These are phyloP conservation scores for Eupithecia inturbata DNA, from an alignment of 2,888 invertebrate genomes.

Conservation along the genomic window DNA sequence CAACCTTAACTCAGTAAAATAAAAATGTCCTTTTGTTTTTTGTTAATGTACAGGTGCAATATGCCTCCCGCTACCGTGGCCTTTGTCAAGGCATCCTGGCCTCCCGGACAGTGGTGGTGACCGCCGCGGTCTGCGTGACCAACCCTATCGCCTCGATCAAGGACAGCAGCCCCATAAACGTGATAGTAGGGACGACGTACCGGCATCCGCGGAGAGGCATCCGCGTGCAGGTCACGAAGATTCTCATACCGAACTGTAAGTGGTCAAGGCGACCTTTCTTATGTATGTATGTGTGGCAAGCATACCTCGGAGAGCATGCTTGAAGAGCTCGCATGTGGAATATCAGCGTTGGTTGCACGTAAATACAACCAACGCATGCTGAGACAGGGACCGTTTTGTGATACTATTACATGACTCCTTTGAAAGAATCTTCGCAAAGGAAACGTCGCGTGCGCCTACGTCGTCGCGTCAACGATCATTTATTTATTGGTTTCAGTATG, in stretches of 20 bases:
- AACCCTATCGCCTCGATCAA: slow-evolving; percentile 44
- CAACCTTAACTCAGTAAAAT: background rate
- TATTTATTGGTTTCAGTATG: too few species aligned
- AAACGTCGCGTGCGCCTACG: too few species aligned
- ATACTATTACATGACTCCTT: too few species aligned
- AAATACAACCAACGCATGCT: too few species aligned
- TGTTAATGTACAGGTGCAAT: background rate
- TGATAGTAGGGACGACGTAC: slow-evolving; percentile 63
- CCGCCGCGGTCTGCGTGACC: slow-evolving; percentile 71
- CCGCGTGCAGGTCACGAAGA: slow-evolving; percentile 68
- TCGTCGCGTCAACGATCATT: too few species aligned
- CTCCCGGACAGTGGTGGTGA: slow-evolving; percentile 64
- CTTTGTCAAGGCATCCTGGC: slow-evolving; percentile 47
- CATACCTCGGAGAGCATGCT: too few species aligned
- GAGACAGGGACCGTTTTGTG: too few species aligned
- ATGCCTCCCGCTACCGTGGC: background rate
- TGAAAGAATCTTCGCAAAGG: too few species aligned
- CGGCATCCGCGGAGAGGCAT: slow-evolving; percentile 73
- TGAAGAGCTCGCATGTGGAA: too few species aligned
- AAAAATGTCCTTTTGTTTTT: background rate
- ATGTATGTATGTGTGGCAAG: too few species aligned
- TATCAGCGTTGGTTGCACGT: too few species aligned
- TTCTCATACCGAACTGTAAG: slow-evolving; percentile 70
- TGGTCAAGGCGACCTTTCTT: too few species aligned
- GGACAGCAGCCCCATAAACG: slow-evolving; percentile 67